phyloP scores from a whole-genome alignment of 2,797 vertebrate genomes.

The Poecilia gillii region DNA sequence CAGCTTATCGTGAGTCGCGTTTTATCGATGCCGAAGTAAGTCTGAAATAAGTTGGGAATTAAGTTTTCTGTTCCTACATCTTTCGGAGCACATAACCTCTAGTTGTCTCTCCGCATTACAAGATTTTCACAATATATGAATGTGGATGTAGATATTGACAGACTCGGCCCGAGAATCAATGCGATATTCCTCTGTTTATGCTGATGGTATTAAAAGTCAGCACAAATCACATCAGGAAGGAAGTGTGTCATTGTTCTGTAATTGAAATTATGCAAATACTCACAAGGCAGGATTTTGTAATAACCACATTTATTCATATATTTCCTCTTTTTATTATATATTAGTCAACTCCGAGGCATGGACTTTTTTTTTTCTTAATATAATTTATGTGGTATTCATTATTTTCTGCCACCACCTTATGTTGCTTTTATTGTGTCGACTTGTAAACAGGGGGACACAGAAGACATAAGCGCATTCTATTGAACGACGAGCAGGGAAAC shows the following conservation, averaged over 20 bases:
- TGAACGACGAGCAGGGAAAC: slow-evolving; percentile 72
- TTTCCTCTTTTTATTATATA: slow-evolving; percentile 62
- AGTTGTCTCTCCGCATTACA: slow-evolving; percentile 15
- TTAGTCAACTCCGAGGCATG: slow-evolving; percentile 58
- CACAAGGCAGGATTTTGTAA: slow-evolving; percentile 69
- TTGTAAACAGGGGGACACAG: slow-evolving; percentile 67
- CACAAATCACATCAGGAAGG: slow-evolving; percentile 77
- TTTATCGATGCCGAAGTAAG: background rate
- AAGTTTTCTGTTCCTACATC: background rate
- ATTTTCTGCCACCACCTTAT: slow-evolving; percentile 69
- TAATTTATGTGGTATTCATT: slow-evolving; percentile 70
- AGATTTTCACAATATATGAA: slow-evolving; percentile 28
- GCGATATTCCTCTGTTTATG: slow-evolving; percentile 72
- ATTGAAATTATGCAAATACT: slow-evolving; percentile 82
- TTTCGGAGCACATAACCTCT: slow-evolving; percentile 17
- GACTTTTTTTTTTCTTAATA: slow-evolving; percentile 25
- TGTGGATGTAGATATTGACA: slow-evolving; percentile 55
- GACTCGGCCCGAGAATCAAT: slow-evolving; percentile 47
- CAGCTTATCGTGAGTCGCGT: background rate
- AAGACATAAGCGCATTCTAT: slow-evolving; percentile 65
- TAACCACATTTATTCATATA: slow-evolving; percentile 73
- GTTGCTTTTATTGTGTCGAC: slow-evolving; percentile 60
- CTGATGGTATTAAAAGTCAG: slow-evolving; percentile 80
- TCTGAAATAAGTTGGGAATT: background rate
- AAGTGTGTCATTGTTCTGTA: slow-evolving; percentile 77